Percentiles rank a stretch among this genome's conserved stretches.
These are phyloP conservation scores for Sparidentex hasta DNA, from an alignment of 2,797 vertebrate genomes.

Conservation along the genomic window DNA sequence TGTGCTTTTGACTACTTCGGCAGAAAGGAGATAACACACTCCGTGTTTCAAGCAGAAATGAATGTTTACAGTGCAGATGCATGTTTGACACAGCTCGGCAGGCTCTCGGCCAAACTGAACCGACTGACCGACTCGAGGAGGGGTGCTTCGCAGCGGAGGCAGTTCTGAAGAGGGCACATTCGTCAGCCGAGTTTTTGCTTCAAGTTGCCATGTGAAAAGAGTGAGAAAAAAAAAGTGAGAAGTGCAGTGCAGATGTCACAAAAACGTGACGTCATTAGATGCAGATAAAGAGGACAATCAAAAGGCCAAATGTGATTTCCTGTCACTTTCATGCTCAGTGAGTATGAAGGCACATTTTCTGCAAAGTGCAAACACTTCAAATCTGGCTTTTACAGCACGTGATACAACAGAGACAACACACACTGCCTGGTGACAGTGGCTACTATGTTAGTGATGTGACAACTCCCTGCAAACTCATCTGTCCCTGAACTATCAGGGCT, in stretches of 20 bases:
- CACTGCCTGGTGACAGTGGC: background rate
- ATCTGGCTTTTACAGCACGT: background rate
- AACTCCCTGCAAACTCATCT: background rate
- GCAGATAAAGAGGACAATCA: background rate
- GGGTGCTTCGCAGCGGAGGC: background rate
- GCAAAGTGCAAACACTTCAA: background rate
- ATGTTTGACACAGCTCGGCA: background rate
- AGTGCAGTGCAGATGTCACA: background rate
- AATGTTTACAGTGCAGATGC: slow-evolving; percentile 1
- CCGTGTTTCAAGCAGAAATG: background rate
- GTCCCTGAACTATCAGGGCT: background rate
- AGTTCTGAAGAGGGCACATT: background rate
- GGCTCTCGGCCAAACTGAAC: background rate
- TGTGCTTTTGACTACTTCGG: background rate
- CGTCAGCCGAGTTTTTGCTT: background rate
- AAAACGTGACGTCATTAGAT: background rate
- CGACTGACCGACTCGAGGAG: slow-evolving; percentile 10
- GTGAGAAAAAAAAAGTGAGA: too few species aligned
- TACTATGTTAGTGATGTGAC: background rate
- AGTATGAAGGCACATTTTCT: background rate
- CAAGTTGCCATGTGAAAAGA: background rate
- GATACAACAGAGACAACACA: background rate
- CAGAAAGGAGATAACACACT: background rate
- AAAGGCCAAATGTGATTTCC: too few species aligned
- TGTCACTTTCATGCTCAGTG: too few species aligned